Evolutionary conservation across 2,888 invertebrate genomes (phyloP).

Genomic region (Torymus aiolomorphi): DNA sequence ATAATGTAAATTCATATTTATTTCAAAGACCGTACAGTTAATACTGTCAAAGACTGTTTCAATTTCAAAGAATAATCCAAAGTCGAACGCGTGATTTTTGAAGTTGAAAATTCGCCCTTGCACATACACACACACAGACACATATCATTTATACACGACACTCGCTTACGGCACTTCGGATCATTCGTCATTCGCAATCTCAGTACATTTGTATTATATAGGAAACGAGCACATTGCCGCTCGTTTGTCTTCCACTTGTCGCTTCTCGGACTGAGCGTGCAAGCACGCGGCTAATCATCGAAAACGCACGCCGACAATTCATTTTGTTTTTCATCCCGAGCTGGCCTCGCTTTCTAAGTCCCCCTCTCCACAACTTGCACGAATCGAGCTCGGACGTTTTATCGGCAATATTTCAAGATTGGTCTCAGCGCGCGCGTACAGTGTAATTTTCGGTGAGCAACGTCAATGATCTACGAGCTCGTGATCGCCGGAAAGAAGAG

Average conservation of each 20-base stretch:
- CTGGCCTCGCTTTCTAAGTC: constrained; percentile 48
- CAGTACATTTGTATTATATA: constrained; percentile 12
- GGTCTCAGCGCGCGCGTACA: constrained; percentile 1
- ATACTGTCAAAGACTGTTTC: constrained; percentile 6
- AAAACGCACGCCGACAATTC: constrained; percentile 26
- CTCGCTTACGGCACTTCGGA: constrained; percentile 37
- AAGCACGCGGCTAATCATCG: constrained; percentile 31
- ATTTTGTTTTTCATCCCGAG: constrained; percentile 11
- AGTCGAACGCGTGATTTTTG: background rate
- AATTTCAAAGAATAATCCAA: background rate
- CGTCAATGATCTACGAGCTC: constrained; percentile 46
- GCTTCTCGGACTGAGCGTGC: background rate
- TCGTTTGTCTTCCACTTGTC: constrained; percentile 37
- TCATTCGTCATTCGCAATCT: constrained; percentile 31
- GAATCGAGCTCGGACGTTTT: constrained; percentile 37
- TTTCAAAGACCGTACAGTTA: background rate
- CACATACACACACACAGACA: background rate
- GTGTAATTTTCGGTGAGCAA: constrained; percentile 49
- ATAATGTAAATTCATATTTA: background rate
- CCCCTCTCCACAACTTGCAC: background rate
- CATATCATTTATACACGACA: background rate
- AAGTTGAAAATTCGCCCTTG: constrained; percentile 8
- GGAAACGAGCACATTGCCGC: constrained; percentile 18
- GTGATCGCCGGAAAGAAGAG: constrained; percentile 33
- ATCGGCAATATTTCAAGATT: constrained; percentile 46